Evolutionary conservation across 2,113 vertebrate species (phyloP).

Genomic region (Pelodiscus sinensis): DNA sequence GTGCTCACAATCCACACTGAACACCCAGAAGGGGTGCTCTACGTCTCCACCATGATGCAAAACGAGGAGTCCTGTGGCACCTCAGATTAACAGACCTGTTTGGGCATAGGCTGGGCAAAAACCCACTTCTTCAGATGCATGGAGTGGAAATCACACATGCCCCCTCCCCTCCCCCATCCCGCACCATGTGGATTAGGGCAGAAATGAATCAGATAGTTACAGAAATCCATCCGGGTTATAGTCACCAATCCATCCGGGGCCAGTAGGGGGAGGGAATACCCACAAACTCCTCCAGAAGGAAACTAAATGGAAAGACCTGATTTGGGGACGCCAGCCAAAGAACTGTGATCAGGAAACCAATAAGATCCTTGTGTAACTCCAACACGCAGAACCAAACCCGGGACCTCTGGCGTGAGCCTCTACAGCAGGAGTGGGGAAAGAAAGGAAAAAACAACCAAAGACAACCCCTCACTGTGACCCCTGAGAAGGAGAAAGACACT

Average conservation of each 20-base stretch:
- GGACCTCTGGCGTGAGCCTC: too few species aligned
- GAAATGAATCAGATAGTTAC: neutral
- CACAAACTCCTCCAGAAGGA: fast-evolving
- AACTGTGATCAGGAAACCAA: fast-evolving
- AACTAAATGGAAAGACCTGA: fast-evolving
- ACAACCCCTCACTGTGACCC: too few species aligned
- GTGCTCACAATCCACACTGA: neutral
- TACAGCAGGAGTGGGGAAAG: too few species aligned
- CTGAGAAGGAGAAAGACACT: too few species aligned
- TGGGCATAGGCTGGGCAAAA: too few species aligned
- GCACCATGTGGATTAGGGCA: fast-evolving
- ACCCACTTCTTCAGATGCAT: too few species aligned
- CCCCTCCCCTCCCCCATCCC: neutral
- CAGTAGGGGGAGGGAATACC: neutral
- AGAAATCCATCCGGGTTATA: neutral
- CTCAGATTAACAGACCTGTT: too few species aligned
- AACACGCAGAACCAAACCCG: too few species aligned
- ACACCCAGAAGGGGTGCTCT: neutral
- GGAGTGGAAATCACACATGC: too few species aligned
- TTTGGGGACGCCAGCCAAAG: fast-evolving
- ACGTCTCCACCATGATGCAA: neutral
- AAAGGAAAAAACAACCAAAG: too few species aligned
- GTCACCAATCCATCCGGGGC: neutral
- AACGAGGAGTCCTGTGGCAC: too few species aligned
- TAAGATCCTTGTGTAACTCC: too few species aligned